Base-by-base conservation (phyloP, 2,113 vertebrate genomes). In the Urocynchramus pylzowi region DNA sequence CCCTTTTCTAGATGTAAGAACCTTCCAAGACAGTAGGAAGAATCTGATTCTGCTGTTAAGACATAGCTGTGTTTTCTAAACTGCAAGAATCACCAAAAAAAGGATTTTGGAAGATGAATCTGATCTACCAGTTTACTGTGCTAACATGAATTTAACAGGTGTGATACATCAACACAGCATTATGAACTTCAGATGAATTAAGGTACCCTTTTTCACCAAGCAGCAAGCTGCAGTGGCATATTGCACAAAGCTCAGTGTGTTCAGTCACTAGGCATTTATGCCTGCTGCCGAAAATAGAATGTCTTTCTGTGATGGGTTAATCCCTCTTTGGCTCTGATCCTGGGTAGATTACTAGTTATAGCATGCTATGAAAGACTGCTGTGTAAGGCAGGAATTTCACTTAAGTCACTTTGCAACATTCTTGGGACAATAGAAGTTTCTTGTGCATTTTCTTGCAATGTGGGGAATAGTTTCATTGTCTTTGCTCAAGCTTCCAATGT, bases 271-370 rank as follows among this genome's bases (percentile, higher is more conserved):
- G 95, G 97, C 97, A 97, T 97, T 98, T 98, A 97, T 79, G 96
- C 93, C 63, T 70, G 84, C 70, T 94, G 92, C 95, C 75, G 71
- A 97, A 98, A 98, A 98, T 98, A 98, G 98, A 98, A 97, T 59
- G 96, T 98, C 97, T 98, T 97, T 95, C 96, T 97, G 92, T 93
- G 97, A 96, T 92, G 96, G 91, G 97, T 98, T 98, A 98, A 99
- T 98, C 98, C 97, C 81, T 95, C 93, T 96, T 97, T 97, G 98
- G 98, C 98, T 97, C 94, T 87, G 77, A 68, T 97, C 92, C 97
- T 94, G 96, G 88, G 82, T 56, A 84, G 98, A 98, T 98, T 98
- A 98, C 97, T 97, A 96, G 98, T 91, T 97, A 76, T 89, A 97
- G 93, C 95, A 89, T 91, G 89, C 90, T 84, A 85, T 63, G 93